These are phyloP conservation scores for Podarcis siculus DNA, from an alignment of 2,797 vertebrate species.

Conservation along the genomic window DNA sequence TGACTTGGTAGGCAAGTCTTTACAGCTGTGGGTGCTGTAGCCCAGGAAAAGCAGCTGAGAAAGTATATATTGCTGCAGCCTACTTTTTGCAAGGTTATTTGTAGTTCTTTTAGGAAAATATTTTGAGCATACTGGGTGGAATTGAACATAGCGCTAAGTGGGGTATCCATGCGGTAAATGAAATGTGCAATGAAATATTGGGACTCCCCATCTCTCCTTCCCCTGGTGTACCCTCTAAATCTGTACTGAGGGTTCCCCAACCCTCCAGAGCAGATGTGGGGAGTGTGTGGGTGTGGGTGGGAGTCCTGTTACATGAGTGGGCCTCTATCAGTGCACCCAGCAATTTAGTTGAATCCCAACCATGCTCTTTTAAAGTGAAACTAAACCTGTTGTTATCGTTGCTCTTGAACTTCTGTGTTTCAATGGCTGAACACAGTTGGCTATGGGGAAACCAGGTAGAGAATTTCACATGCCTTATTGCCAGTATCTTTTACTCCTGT, in stretches of 20 bases:
- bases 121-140: not conserved
- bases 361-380: not conserved
- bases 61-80: not conserved
- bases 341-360: no score
- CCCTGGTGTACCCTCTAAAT: not conserved
- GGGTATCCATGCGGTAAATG: no score
- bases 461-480: not conserved
- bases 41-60: not conserved
- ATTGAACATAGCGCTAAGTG: no score
- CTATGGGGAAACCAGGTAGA: not conserved
- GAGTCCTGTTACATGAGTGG: no score
- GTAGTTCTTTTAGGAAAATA: not conserved
- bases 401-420: not conserved
- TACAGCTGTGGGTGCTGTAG: not conserved
- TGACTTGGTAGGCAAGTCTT: not conserved
- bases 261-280: no score
- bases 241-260: not conserved
- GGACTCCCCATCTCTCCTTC: no score
- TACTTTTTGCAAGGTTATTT: not conserved
- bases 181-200: no score
- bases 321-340: no score
- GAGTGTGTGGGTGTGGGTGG: no score
- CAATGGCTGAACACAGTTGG: not conserved
- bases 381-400: not conserved
- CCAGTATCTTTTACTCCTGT: not conserved